Evolutionary conservation across 1,140 invertebrate species (phyloP), one percentile per base, ranked within the genome.

Genomic region (Gryon sp.): DNA sequence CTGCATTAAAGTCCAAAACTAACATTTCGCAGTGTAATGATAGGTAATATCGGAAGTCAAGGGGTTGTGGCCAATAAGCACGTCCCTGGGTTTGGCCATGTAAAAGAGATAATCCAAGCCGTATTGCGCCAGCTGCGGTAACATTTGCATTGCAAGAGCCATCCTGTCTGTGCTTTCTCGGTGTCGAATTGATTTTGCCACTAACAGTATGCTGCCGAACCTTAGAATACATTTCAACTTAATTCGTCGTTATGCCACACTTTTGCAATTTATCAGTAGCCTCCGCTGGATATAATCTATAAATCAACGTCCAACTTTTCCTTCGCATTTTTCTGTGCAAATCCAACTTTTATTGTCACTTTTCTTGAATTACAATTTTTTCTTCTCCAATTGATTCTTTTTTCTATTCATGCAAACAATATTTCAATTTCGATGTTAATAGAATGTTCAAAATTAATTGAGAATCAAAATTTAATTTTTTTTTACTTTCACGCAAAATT

Each of bases 71-170:
- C 76, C 76, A 79, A 79, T 79, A 75, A 79, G 53, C 66, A 79
- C 65, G 66, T 50, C 65, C 50, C 63, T 74, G 63, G 63, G n/a
- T n/a, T 59, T 78, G 32, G 59, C 53, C 65, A 53, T 70, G 66
- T 78, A 72, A 78, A 78, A 78, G 69, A 63, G 69, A 69, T 69
- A 78, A 78, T 73, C 75, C 75, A 50, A 68, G 48, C 75, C 60
- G 68, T 74, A 74, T 62, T 75, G 76, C 76, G 52, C 65, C 70
- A 70, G 76, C 70, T 79, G 76, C 55, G 70, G 76, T 75, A 72
- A 79, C 76, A 79, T 79, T 79, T 75, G 76, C 70, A 75, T 69
- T 69, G 69, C 68, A 77, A 69, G 62, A 78, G 63, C 69, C 32
- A 74, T 74, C 50, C 76, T 65, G 50, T 55, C 48, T 32, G 16